Evolutionary conservation across 2,888 invertebrate genomes (phyloP), one percentile per base, ranked within the genome.

Genomic region (Tipula vernalis): DNA sequence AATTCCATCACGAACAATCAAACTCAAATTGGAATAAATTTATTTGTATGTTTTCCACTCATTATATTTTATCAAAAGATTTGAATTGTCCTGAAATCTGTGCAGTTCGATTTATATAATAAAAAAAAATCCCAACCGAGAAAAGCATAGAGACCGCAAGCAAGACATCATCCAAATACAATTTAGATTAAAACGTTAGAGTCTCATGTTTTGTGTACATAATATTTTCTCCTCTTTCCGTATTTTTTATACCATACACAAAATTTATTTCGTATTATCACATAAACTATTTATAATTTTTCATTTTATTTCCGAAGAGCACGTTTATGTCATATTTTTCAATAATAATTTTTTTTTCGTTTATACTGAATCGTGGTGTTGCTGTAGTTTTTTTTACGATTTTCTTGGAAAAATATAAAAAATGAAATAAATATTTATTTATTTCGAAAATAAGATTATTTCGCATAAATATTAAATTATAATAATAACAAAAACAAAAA

Each of bases 1-100:
- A 71, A 71, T 71, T 71, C 71, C 71, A 71, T 71, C 71, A 71
- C 71, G 71, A 71, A 71, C 71, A 71, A 71, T 71, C 71, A 71
- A 71, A 71, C 71, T 71, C 10, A 71, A 71, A 8, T 71, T 71
- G 71, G 28, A 71, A 71, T 71, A 71, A 71, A 71, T 71, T 71
- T 71, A 10, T 71, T 28, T 57, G 51, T 18, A 6, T 28, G 10
- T 51, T n/a, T 18, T 51, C 12, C 51, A 51, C 51, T 15, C 51
- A 51, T 51, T 5, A 51, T 15, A 15, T 51, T 51, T 51, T 44
- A 12, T 15, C 51, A 2, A 39, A 39, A 39, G 5, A 39, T 39
- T 39, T 39, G 2, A 39, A 39, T 39, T 12, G n/a, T 28, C 28
- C 28, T 28, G 28, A 28, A 28, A 28, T 28, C 28, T 47, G n/a